Base-by-base conservation (phyloP, 2,113 vertebrate species). In the Peromyscus polionotus region DNA sequence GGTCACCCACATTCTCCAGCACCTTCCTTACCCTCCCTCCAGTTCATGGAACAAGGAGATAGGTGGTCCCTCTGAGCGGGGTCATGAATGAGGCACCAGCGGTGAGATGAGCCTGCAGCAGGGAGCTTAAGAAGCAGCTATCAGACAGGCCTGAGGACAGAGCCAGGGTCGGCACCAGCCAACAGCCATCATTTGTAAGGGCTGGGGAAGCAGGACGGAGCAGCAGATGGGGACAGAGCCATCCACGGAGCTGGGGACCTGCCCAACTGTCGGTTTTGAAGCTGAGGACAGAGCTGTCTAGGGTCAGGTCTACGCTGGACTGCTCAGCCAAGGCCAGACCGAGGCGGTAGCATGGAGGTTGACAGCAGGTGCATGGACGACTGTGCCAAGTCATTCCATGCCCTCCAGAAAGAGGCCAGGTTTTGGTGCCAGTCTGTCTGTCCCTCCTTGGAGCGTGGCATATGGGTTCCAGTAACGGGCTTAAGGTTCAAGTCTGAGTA, bases 41-140 rank as follows among this genome's bases (percentile, higher is more conserved):
- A 57, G 67, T 36, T 91, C 83, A 84, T 0, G 5, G 33, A 68
- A 57, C 73, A 57, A 91, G n/a, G 96, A 79, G 16, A 36, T 5
- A 7, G 1, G 68, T 33, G 13, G 45, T 17, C 48, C 59, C 93
- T 2, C 1, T 5, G 54, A 61, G 87, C 54, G 63, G 42, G 85
- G 84, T 65, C 24, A 0, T 33, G 42, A 88, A 81, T 19, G 68
- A 92, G 63, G 33, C 51, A 89, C 79, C 48, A 70, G 13, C 61
- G 48, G 93, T 63, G 90, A 79, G 91, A 91, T 45, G 42, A 91
- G 91, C 22, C 86, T 84, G 42, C 36, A 93, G 94, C 73, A 79
- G 61, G 68, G 72, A 86, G 39, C 73, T 89, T 31, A 51, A 81
- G 54, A 33, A 83, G 85, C 67, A 93, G 90, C 77, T 51, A 88